Evolutionary conservation across 2,888 invertebrate species (phyloP).

Genomic region (Cabera pusaria): DNA sequence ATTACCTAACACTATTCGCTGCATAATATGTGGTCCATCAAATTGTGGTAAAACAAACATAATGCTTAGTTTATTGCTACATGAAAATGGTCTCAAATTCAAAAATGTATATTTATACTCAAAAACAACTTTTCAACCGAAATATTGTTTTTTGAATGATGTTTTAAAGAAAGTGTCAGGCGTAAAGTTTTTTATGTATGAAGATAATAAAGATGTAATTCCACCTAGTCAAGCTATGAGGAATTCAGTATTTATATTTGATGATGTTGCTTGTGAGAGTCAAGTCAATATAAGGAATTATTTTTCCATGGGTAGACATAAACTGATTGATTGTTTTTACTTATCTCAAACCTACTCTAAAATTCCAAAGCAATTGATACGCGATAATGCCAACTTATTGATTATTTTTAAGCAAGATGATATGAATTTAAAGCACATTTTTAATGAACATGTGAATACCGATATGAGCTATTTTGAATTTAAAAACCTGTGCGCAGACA

Average conservation of each 20-base stretch:
- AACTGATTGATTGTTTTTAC: constrained; percentile 30
- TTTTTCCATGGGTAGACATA: constrained; percentile 24
- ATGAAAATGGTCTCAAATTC: constrained; percentile 19
- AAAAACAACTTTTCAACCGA: constrained; percentile 19
- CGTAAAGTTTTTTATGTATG: constrained; percentile 2
- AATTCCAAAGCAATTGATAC: constrained; percentile 38
- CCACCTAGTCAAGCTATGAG: constrained; percentile 20
- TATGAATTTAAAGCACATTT: constrained; percentile 37
- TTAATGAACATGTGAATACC: constrained; percentile 36
- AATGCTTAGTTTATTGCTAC: constrained; percentile 23
- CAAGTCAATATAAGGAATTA: constrained; percentile 17
- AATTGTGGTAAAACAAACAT: constrained; percentile 34
- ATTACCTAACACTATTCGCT: constrained; percentile 21
- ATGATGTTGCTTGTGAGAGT: constrained; percentile 27
- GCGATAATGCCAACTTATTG: constrained; percentile 22
- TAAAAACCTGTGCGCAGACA: constrained; percentile 8
- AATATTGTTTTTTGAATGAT: constrained; percentile 11
- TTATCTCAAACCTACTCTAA: constrained; percentile 39
- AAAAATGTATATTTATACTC: constrained; percentile 24
- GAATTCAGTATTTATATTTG: constrained; percentile 26
- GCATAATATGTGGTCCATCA: constrained; percentile 29
- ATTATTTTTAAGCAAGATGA: constrained; percentile 41
- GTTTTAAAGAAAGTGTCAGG: constrained; percentile 7
- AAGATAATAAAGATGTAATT: constrained; percentile 9
- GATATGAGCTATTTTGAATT: constrained; percentile 34